Evolutionary conservation across 2,113 vertebrate genomes (phyloP).

Genomic region (Urocolius indicus): DNA sequence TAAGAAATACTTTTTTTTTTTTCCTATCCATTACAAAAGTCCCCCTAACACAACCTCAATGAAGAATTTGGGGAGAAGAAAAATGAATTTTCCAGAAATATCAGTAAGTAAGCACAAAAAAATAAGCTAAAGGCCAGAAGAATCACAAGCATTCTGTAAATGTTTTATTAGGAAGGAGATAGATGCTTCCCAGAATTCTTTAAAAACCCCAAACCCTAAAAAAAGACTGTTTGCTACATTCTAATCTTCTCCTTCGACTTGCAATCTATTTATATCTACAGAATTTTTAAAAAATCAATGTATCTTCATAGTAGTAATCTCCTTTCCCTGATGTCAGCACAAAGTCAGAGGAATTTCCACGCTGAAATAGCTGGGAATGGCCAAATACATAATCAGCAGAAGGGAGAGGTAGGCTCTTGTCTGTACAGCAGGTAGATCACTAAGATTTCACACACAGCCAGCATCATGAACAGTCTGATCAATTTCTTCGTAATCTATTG

Average conservation of each 20-base stretch:
- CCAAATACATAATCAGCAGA: background rate
- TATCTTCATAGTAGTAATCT: background rate
- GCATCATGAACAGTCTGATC: background rate
- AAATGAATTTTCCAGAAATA: conserved; percentile 60
- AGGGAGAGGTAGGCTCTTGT: background rate
- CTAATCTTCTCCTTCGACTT: background rate
- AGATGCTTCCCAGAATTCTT: background rate
- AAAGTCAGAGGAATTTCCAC: background rate
- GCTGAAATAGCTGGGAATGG: background rate
- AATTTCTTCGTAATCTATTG: background rate
- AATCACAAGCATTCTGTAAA: background rate
- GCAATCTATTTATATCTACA: background rate
- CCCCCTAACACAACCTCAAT: conserved; percentile 69
- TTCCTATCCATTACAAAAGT: conserved; percentile 78
- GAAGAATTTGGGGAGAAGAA: conserved; percentile 55
- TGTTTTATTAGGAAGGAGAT: background rate
- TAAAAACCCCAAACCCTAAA: background rate
- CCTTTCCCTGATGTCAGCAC: background rate
- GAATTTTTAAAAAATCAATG: background rate
- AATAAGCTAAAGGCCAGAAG: background rate
- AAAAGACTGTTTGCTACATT: background rate
- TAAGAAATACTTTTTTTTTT: background rate
- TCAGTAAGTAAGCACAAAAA: conserved; percentile 75
- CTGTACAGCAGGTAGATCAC: background rate
- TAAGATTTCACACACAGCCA: background rate